Conservation (phyloP, 2,888 invertebrate genomes). For the Hydroisotoma schaefferi region DNA sequence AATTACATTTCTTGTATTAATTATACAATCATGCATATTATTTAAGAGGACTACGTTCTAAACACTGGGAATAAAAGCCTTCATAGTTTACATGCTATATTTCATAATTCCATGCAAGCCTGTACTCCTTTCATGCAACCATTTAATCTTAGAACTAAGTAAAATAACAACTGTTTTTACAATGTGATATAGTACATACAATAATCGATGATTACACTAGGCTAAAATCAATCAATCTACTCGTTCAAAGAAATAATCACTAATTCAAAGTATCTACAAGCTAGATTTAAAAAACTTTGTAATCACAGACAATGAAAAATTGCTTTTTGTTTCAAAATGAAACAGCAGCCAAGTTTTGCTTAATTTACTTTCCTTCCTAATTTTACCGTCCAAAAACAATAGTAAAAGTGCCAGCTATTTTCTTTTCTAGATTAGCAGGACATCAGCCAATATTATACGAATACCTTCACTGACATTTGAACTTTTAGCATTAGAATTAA, state of each 20-base stretch:
- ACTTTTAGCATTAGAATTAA: too few relatives aligned
- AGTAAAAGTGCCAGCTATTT: slow-evolving; percentile 4
- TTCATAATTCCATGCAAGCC: slow-evolving; percentile 11
- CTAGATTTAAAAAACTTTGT: slow-evolving; percentile 8
- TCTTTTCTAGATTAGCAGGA: too few relatives aligned
- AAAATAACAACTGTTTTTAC: slow-evolving; percentile 10
- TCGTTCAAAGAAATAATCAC: background rate
- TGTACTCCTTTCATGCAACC: slow-evolving; percentile 4
- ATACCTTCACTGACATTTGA: slow-evolving; percentile 4
- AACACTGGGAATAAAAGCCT: background rate
- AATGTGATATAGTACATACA: slow-evolving; percentile 11
- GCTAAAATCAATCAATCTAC: background rate
- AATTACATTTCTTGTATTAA: background rate
- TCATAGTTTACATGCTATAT: background rate
- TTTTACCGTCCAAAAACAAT: slow-evolving; percentile 11
- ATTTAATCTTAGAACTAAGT: background rate
- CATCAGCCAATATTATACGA: too few relatives aligned
- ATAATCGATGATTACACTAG: background rate
- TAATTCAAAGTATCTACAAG: background rate
- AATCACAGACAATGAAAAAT: slow-evolving; percentile 20
- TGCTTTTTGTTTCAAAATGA: slow-evolving; percentile 5
- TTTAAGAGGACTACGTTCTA: too few relatives aligned
- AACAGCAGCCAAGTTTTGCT: slow-evolving; percentile 1
- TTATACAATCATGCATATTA: background rate
- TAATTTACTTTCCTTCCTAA: slow-evolving; percentile 6